These are phyloP conservation scores for Bombus vancouverensis DNA, from an alignment of 1,140 invertebrate species.

Conservation along the genomic window DNA sequence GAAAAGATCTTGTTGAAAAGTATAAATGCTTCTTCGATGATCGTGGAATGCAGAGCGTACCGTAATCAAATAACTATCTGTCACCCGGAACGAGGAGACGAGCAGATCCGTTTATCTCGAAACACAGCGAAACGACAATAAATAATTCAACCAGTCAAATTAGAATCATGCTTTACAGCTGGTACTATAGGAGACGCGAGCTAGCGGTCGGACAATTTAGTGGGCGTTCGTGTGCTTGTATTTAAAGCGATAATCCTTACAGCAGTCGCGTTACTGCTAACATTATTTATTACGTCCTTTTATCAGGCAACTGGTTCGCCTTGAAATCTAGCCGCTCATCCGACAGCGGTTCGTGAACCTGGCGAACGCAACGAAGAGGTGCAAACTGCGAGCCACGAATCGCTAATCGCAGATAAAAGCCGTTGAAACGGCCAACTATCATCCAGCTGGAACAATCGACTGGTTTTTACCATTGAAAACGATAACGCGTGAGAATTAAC, in stretches of 20 bases:
- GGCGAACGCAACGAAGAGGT: constrained; percentile 24
- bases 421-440: not conserved
- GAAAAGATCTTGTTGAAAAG: not conserved
- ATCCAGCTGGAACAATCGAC: not conserved
- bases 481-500: not conserved
- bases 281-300: constrained; percentile 66
- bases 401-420: constrained; percentile 33
- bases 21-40: not conserved
- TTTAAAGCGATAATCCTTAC: constrained; percentile 63
- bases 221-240: constrained; percentile 57
- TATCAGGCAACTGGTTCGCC: constrained; percentile 63
- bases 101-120: not conserved
- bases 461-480: not conserved
- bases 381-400: constrained; percentile 21
- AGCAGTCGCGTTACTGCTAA: constrained; percentile 49
- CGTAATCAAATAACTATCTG: constrained; percentile 9
- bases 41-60: not conserved
- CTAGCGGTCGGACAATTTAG: constrained; percentile 51
- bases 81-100: not conserved
- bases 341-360: constrained; percentile 37
- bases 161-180: constrained; percentile 57
- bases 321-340: constrained; percentile 64
- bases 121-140: constrained; percentile 23
- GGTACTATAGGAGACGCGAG: constrained; percentile 1
- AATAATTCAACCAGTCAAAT: constrained; percentile 63